phyloP scores from a whole-genome alignment of 1,140 invertebrate genomes.

The Cephus cinctus region DNA sequence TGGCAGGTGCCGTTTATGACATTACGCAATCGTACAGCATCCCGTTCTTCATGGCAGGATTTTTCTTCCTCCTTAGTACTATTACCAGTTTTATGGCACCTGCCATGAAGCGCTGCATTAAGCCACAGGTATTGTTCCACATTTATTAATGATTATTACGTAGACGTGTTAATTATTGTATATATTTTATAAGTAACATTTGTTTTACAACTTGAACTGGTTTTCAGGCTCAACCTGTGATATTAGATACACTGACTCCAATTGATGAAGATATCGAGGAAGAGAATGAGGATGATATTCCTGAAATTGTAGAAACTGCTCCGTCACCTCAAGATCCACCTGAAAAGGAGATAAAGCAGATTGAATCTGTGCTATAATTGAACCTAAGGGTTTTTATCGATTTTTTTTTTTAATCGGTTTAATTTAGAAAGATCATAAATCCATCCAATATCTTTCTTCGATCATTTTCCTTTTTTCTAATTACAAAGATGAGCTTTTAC shows the following conservation, averaged over 20 bases:
- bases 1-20: slow-evolving; percentile 87
- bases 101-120: slow-evolving; percentile 65
- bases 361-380: slow-evolving; percentile 65
- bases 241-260: slow-evolving; percentile 72
- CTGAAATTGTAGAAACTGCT: slow-evolving; percentile 66
- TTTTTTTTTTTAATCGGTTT: slow-evolving; percentile 2
- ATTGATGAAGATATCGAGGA: slow-evolving; percentile 81
- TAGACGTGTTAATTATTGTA: not conserved
- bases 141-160: not conserved
- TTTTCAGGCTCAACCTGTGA: slow-evolving; percentile 57
- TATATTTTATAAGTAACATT: not conserved
- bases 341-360: slow-evolving; percentile 65
- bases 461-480: slow-evolving; percentile 15
- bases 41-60: slow-evolving; percentile 90
- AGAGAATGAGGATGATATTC: slow-evolving; percentile 70
- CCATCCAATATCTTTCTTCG: too few relatives aligned
- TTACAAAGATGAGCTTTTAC: slow-evolving; percentile 36
- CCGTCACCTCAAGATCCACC: slow-evolving; percentile 58
- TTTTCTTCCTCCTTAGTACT: slow-evolving; percentile 82
- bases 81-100: slow-evolving; percentile 83
- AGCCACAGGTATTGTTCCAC: slow-evolving; percentile 39
- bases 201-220: slow-evolving; percentile 5
- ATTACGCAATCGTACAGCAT: slow-evolving; percentile 80
- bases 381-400: not conserved
- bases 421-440: too few relatives aligned